Percentiles rank a stretch among this genome's conserved stretches.
Conservation (phyloP, 2,888 invertebrate genomes). For the Erannis defoliaria region DNA sequence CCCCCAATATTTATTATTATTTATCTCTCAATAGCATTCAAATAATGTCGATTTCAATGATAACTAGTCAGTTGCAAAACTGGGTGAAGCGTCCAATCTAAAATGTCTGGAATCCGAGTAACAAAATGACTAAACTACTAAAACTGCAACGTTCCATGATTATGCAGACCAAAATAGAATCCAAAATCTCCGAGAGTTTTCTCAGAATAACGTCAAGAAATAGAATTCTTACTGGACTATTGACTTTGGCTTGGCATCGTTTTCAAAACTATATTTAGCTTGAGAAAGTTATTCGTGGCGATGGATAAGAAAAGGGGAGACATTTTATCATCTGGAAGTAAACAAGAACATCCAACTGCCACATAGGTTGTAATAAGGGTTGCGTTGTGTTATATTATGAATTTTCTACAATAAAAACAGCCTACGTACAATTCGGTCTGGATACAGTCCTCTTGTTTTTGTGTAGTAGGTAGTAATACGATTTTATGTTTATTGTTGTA, state of each 20-base stretch:
- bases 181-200: conserved; percentile 26
- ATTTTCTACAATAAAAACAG: too few species aligned
- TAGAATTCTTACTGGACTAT: conserved; percentile 52
- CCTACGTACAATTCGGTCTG: too few species aligned
- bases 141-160: conserved; percentile 30
- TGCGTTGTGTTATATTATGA: too few species aligned
- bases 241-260: conserved; percentile 68
- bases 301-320: conserved; percentile 50
- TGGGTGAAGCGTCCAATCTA: neutral
- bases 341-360: neutral
- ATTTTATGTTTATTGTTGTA: too few species aligned
- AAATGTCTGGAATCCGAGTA: conserved; percentile 17
- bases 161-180: conserved; percentile 31
- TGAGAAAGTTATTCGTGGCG: conserved; percentile 49
- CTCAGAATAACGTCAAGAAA: conserved; percentile 42
- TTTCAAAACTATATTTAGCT: conserved; percentile 58
- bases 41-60: neutral
- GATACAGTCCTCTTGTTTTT: too few species aligned
- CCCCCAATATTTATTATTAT: too few species aligned
- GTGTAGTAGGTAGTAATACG: too few species aligned
- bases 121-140: conserved; percentile 32
- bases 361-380: too few species aligned
- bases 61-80: conserved; percentile 1
- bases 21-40: neutral
- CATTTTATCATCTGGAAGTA: conserved; percentile 14